These are phyloP conservation scores for Aphis gossypii DNA, from an alignment of 1,140 invertebrate genomes.

Conservation along the genomic window DNA sequence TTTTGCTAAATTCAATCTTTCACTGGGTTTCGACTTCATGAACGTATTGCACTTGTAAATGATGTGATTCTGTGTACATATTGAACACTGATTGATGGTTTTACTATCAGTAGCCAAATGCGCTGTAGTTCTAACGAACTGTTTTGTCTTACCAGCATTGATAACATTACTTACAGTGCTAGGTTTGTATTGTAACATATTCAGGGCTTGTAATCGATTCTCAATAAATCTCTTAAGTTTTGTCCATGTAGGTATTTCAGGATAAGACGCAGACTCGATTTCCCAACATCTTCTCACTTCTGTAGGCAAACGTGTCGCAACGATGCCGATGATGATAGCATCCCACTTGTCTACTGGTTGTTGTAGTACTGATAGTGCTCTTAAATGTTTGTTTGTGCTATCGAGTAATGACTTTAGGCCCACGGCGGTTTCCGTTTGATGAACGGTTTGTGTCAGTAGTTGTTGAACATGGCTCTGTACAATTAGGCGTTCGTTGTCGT, in stretches of 20 bases:
- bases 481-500: not conserved
- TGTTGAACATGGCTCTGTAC: not conserved
- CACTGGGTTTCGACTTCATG: not conserved
- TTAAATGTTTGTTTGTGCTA: not conserved
- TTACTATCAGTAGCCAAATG: not conserved
- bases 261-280: not conserved
- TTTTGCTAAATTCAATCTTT: not conserved
- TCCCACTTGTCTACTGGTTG: not conserved
- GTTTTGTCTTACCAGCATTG: not conserved
- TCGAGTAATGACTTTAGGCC: not conserved
- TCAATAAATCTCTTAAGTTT: not conserved
- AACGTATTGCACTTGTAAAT: not conserved
- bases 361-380: not conserved
- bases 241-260: not conserved
- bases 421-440: not conserved
- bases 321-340: not conserved
- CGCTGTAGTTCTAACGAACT: not conserved
- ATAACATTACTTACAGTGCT: not conserved
- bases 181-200: not conserved
- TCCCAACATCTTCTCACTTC: not conserved
- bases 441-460: not conserved
- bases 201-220: not conserved
- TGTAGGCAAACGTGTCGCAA: not conserved
- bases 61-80: not conserved
- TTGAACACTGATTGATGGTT: not conserved